phyloP scores from a whole-genome alignment of 2,797 vertebrate species.

The Melopsittacus undulatus region DNA sequence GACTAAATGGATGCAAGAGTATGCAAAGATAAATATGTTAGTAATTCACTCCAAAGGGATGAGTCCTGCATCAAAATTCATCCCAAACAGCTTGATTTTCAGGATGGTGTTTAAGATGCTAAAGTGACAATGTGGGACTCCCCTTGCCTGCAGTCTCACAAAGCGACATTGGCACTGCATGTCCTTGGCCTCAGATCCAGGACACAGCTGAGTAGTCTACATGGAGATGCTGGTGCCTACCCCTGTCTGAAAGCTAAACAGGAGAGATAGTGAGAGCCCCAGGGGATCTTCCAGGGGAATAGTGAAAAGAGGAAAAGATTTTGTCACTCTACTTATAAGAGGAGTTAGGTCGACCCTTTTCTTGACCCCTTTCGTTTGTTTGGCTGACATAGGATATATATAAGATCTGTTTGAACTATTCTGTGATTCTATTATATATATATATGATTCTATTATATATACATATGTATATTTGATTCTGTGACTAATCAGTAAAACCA shows the following conservation, averaged over 20 bases:
- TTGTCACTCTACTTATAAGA: background rate
- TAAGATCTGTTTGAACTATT: background rate
- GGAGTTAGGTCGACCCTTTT: background rate
- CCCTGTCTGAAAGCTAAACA: background rate
- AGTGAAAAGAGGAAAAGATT: background rate
- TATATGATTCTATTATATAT: background rate
- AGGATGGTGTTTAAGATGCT: background rate
- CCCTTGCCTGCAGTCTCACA: background rate
- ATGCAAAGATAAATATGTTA: background rate
- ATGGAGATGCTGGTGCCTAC: background rate
- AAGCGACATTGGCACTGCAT: background rate
- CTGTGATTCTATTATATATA: background rate
- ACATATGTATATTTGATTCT: background rate
- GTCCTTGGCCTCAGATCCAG: background rate
- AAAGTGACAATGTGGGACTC: background rate
- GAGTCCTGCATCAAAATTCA: background rate
- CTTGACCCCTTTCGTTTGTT: background rate
- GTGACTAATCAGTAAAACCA: background rate
- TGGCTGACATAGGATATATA: background rate
- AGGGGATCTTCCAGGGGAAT: background rate
- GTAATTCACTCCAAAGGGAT: background rate
- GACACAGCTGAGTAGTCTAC: accelerated
- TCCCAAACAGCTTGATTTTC: background rate
- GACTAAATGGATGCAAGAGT: background rate
- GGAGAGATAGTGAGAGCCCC: background rate